Percentiles rank a stretch among this genome's conserved stretches.
phyloP scores from a whole-genome alignment of 2,888 invertebrate species.

The Lithophane socia region DNA sequence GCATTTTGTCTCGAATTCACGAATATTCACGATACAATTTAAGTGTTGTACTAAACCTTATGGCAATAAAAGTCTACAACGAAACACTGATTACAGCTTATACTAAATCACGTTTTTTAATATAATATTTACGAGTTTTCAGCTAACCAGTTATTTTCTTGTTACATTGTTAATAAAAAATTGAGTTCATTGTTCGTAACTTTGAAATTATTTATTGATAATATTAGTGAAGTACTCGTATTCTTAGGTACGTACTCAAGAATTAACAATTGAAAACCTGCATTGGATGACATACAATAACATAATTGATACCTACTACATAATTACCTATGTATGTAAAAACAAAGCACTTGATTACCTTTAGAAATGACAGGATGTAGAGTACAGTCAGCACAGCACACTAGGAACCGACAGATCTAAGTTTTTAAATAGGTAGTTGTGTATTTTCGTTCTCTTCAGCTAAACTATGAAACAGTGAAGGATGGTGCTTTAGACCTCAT shows the following conservation, averaged over 20 bases:
- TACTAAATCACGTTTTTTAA: not conserved
- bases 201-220: not conserved
- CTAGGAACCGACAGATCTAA: too few relatives aligned
- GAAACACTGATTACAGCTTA: not conserved
- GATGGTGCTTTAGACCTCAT: not conserved
- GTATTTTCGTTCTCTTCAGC: not conserved
- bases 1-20: not conserved
- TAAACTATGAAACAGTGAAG: not conserved
- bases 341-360: slow-evolving; percentile 2
- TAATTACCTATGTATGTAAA: not conserved
- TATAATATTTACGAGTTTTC: not conserved
- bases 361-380: not conserved
- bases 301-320: not conserved
- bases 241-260: not conserved
- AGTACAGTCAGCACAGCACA: not conserved
- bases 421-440: not conserved
- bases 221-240: not conserved
- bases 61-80: not conserved
- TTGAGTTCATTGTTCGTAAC: too few relatives aligned
- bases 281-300: not conserved
- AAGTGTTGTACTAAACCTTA: not conserved
- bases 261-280: not conserved
- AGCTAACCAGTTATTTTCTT: not conserved
- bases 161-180: too few relatives aligned
- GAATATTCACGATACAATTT: not conserved